phyloP scores from a whole-genome alignment of 2,113 vertebrate genomes.

The Hyperoodon ampullatus region DNA sequence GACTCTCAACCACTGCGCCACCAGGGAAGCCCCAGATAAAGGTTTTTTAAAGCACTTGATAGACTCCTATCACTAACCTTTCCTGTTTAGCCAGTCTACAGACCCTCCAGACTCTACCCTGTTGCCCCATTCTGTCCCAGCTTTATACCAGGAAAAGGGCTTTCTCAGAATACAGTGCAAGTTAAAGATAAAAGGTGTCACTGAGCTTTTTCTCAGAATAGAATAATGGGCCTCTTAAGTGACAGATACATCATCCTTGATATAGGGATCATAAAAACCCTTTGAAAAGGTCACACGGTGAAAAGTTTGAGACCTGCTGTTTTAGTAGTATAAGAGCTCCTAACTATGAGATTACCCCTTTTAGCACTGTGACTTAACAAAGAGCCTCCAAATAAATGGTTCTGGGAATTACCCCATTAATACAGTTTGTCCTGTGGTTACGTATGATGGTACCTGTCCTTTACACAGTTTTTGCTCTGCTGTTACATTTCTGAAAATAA shows the following conservation, averaged over 20 bases:
- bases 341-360: not conserved
- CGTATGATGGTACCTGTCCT: not conserved
- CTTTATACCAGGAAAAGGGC: not conserved
- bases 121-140: not conserved
- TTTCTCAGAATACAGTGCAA: not conserved
- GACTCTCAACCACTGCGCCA: no score
- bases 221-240: slow-evolving; percentile 25
- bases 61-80: not conserved
- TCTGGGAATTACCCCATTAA: not conserved
- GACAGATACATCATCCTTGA: not conserved
- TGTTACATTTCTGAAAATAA: slow-evolving; percentile 38
- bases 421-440: not conserved
- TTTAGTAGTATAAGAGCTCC: not conserved
- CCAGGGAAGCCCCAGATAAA: no score
- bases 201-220: slow-evolving; percentile 22
- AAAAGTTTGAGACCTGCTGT: slow-evolving; percentile 15
- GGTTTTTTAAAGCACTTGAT: not conserved
- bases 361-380: slow-evolving; percentile 23
- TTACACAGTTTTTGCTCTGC: not conserved
- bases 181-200: not conserved
- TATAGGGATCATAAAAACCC: not conserved
- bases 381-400: slow-evolving; percentile 33
- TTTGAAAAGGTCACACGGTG: not conserved
- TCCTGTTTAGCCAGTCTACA: not conserved
- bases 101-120: not conserved